Base-by-base conservation (phyloP, 1,140 invertebrate genomes). In the Anastatus disparis region DNA sequence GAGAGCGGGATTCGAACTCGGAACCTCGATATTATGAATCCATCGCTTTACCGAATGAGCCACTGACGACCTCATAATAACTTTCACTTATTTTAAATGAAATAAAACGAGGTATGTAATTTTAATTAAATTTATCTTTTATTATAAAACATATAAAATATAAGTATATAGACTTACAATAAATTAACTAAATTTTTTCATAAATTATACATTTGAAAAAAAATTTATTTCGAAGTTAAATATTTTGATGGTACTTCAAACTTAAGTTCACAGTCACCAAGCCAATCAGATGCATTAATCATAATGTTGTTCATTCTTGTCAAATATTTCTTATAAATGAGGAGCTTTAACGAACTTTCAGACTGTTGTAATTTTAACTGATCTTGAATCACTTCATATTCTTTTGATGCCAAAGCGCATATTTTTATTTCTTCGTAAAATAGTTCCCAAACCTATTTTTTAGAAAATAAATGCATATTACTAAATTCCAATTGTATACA, bases 311-410 rank as follows among this genome's bases (percentile, higher is more conserved):
- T 72, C 38, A 81, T 81, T 59, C 87, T 87, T 20, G 87, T 82
- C 27, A 95, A 84, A 74, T 91, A 82, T 64, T 89, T 87, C 76
- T 90, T 90, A 69, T 92, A 6, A 12, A 70, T 59, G 0, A 26
- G 2, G 10, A 27, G 7, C 15, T 38, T 20, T 20, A 44, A 12
- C 9, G 40, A 53, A 44, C 27, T 8, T 24, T 62, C 68, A 0
- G 58, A 42, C 22, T 53, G 31, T 2, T 17, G 24, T 9, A 63
- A 63, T 29, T 70, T 70, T 1, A 61, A 9, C 9, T 55, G 12
- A 46, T 70, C 68, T 22, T 26, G 56, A 13, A 26, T 4, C 2
- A 63, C 17, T 2, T 61, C 66, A 9, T 22, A 29, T 20, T 53
- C 35, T 3, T 2, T 4, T 17, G 35, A 52, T 1, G 48, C 4